Base-by-base conservation (phyloP, 2,113 vertebrate genomes). In the Centropus unirufus region DNA sequence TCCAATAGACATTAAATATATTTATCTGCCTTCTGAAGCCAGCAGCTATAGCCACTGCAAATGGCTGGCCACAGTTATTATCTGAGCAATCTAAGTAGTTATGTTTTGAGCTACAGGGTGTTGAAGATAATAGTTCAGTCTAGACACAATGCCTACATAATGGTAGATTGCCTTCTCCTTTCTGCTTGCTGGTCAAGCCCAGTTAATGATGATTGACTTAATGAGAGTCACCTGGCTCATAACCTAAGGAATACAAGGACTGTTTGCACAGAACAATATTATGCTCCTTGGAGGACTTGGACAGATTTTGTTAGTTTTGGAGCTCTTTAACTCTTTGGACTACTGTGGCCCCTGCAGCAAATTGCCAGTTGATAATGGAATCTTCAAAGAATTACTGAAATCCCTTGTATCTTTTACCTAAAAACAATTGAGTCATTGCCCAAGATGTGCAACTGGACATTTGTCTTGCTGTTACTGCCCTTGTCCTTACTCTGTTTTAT, bases 31-130 rank as follows among this genome's bases (percentile, higher is more conserved):
- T 93, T 92, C 74, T 82, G 90, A 96, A 97, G 58, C 79, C 79
- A 96, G 89, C 83, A 96, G 81, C 83, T 94, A 74, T 63, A 90
- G 95, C 61, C 70, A 78, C 40, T 68, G 94, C 75, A 95, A 96
- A 96, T 76, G 74, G 54, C 67, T 94, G 81, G 49, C 64, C 80
- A 93, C 54, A 40, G 75, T 93, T 90, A 95, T 96, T 96, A 94
- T 89, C 82, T 80, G 62, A 95, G 77, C 82, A 91, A 97, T 94
- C 63, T 95, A 82, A 93, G 93, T 89, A 82, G 95, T 95, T 96
- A 95, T n/a, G 51, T 92, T 92, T 96, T 95, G 92, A 97, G 89
- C 85, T 82, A 81, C 36, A 72, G 73, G 68, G 49, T 83, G 72
- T 44, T 86, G 87, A 97, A 74, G 74, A 82, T 73, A 96, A 93